Evolutionary conservation across 2,888 invertebrate species (phyloP).

Genomic region (Drosophila hamatofila): DNA sequence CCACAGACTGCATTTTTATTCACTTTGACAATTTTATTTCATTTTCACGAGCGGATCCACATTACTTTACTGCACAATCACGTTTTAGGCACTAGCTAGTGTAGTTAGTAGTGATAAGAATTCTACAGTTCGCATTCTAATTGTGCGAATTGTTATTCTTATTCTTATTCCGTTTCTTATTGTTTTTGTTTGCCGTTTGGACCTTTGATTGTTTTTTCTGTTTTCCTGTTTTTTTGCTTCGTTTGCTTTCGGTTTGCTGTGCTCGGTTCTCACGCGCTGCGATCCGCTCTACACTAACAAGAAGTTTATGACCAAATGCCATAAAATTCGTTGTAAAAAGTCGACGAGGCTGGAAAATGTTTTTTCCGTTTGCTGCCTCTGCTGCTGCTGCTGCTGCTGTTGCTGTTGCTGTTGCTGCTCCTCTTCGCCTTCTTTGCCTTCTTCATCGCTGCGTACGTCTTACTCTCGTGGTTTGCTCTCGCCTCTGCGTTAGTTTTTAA

Average conservation of each 20-base stretch:
- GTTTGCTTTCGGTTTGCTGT: slow-evolving; percentile 48
- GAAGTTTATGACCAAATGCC: slow-evolving; percentile 86
- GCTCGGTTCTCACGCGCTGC: slow-evolving; percentile 75
- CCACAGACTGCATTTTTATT: slow-evolving; percentile 23
- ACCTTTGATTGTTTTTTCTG: slow-evolving; percentile 1
- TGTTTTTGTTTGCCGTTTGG: slow-evolving; percentile 12
- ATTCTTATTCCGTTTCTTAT: slow-evolving; percentile 21
- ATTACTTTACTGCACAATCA: slow-evolving; percentile 9
- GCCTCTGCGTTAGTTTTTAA: slow-evolving; percentile 44
- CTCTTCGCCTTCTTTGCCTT: slow-evolving; percentile 10
- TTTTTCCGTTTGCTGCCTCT: slow-evolving; percentile 71
- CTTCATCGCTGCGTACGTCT: slow-evolving; percentile 16
- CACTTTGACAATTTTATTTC: slow-evolving; percentile 13
- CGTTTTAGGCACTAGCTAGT: slow-evolving; percentile 18
- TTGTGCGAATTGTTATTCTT: slow-evolving; percentile 26
- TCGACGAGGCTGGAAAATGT: slow-evolving; percentile 80
- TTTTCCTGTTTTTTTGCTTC: slow-evolving; percentile 29
- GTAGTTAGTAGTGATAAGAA: not conserved
- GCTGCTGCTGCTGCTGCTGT: slow-evolving; percentile 11
- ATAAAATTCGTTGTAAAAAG: slow-evolving; percentile 85
- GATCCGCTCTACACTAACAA: slow-evolving; percentile 84
- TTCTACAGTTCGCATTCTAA: slow-evolving; percentile 19
- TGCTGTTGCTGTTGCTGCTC: slow-evolving; percentile 8
- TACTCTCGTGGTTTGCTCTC: slow-evolving; percentile 27
- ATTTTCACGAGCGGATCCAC: slow-evolving; percentile 33